Evolutionary conservation across 1,140 invertebrate species (phyloP).

Genomic region (Colletes latitarsis): DNA sequence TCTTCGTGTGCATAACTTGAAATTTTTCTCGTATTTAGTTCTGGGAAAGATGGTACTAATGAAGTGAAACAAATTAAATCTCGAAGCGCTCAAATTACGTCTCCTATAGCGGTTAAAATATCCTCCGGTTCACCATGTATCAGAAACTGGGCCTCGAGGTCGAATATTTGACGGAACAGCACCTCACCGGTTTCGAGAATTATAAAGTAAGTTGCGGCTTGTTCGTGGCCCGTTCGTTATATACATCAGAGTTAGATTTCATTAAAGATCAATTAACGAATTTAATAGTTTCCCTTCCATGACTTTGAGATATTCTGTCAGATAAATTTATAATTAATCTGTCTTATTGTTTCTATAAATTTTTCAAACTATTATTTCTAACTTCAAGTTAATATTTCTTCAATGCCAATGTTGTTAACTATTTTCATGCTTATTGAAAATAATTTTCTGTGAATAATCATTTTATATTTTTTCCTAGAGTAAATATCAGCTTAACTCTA

Average conservation of each 20-base stretch:
- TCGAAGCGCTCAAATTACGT: too few relatives aligned
- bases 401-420: too few relatives aligned
- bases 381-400: too few relatives aligned
- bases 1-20: background rate
- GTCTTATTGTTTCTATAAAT: background rate
- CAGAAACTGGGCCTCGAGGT: conserved; percentile 82
- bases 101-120: too few relatives aligned
- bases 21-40: background rate
- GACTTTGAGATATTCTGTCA: background rate
- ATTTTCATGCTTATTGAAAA: too few relatives aligned
- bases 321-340: background rate
- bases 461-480: too few relatives aligned
- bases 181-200: conserved; percentile 94
- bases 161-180: conserved; percentile 89
- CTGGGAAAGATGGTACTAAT: background rate
- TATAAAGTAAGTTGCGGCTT: conserved; percentile 88
- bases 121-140: conserved; percentile 33
- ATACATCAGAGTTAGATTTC: too few relatives aligned
- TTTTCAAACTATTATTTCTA: too few relatives aligned
- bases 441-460: too few relatives aligned
- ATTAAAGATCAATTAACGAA: background rate
- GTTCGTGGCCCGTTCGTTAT: background rate
- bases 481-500: too few relatives aligned
- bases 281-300: background rate
- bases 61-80: background rate